phyloP scores from a whole-genome alignment of 2,113 vertebrate genomes.

The Nicator chloris region DNA sequence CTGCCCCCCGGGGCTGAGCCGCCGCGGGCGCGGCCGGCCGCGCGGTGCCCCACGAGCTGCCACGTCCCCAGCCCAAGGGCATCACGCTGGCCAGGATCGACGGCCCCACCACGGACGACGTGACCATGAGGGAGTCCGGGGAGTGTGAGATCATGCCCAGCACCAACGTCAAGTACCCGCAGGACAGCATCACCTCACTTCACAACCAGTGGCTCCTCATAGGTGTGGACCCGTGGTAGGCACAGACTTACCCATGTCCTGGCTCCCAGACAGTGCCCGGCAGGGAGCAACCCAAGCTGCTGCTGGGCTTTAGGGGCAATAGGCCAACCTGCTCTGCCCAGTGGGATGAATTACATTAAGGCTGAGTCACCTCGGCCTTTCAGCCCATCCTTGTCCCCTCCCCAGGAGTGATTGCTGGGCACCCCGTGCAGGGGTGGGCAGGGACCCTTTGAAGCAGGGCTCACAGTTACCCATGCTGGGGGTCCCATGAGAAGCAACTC shows the following conservation, averaged over 20 bases:
- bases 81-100: constrained; percentile 83
- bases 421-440: rapidly evolving
- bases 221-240: constrained; percentile 58
- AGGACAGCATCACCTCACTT: constrained; percentile 77
- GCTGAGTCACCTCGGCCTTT: neutral
- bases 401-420: rapidly evolving
- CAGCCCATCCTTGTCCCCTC: neutral
- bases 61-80: constrained; percentile 80
- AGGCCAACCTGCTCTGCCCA: rapidly evolving
- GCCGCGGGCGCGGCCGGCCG: rapidly evolving
- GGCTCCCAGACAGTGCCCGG: rapidly evolving
- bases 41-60: neutral
- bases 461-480: rapidly evolving
- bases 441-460: neutral
- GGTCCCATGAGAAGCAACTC: rapidly evolving
- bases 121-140: constrained; percentile 85
- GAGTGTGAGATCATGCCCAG: constrained; percentile 89
- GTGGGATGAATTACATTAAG: neutral
- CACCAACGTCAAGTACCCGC: constrained; percentile 88
- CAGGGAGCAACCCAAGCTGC: rapidly evolving
- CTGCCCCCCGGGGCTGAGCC: neutral
- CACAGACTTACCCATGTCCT: rapidly evolving
- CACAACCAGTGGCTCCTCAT: constrained; percentile 95
- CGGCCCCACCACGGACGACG: constrained; percentile 85
- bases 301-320: neutral